phyloP scores from a whole-genome alignment of 2,888 invertebrate species.

The Caenorhabditis wallacei region DNA sequence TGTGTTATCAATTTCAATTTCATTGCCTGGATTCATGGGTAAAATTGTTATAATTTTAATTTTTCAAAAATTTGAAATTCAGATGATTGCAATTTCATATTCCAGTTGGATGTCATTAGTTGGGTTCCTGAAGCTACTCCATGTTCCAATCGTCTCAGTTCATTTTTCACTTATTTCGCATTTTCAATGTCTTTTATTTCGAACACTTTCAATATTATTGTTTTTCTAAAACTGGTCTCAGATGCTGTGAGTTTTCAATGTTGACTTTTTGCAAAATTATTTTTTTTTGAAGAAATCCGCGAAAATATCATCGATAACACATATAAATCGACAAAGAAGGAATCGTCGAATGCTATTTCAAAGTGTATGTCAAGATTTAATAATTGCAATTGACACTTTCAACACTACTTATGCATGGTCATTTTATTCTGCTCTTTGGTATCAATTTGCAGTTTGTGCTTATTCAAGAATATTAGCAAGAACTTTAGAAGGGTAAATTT shows the following conservation, averaged over 20 bases:
- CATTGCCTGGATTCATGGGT: conserved; percentile 44
- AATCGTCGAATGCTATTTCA: conserved; percentile 55
- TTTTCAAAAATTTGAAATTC: background rate
- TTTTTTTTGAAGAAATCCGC: conserved; percentile 23
- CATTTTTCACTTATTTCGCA: conserved; percentile 47
- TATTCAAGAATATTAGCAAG: conserved; percentile 43
- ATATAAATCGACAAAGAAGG: conserved; percentile 37
- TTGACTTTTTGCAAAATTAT: background rate
- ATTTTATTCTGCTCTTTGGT: conserved; percentile 39
- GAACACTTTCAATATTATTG: conserved; percentile 44
- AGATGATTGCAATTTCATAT: conserved; percentile 49
- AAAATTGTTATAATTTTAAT: no score
- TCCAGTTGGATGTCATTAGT: conserved; percentile 9
- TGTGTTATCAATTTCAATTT: background rate
- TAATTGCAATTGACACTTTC: conserved; percentile 54
- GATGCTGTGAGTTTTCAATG: conserved; percentile 36
- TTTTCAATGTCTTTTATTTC: conserved; percentile 50
- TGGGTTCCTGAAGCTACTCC: conserved; percentile 34
- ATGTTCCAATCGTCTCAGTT: conserved; percentile 23
- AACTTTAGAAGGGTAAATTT: conserved; percentile 34
- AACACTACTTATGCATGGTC: conserved; percentile 48
- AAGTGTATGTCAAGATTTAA: conserved; percentile 53
- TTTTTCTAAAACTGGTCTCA: conserved; percentile 36
- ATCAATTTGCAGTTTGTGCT: conserved; percentile 40
- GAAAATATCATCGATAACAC: conserved; percentile 41